Base-by-base conservation (phyloP, 2,113 vertebrate genomes). In the Mus pahari region DNA sequence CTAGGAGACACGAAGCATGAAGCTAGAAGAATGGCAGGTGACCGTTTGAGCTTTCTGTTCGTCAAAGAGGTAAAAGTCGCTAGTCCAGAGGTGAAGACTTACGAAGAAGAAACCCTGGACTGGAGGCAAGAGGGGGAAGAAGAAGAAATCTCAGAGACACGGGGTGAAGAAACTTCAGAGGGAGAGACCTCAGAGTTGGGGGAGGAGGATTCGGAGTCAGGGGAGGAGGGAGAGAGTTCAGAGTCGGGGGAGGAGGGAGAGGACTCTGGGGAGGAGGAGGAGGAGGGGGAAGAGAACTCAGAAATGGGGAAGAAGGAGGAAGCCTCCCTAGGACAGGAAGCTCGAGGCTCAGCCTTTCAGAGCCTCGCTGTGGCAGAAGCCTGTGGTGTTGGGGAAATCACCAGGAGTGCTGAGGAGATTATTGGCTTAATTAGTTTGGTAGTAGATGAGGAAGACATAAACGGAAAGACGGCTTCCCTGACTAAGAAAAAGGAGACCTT, bases 61-160 rank as follows among this genome's bases (percentile, higher is more conserved):
- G 53, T 90, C 94, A 89, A 89, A 86, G 92, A 95, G 42, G 94
- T 96, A 26, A 92, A 95, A 10, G 19, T 86, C 36, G 39, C 36
- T 55, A n/a, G 81, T 20, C 39, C 68, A 33, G 42, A 53, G 22
- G 24, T 17, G 48, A 91, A 64, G 45, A 53, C 16, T 42, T 28
- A 3, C 0, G 33, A 91, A 48, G 13, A 86, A 31, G 86, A 62
- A 14, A 31, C 45, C 19, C 48, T 78, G 2, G 28, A 42, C 5
- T 24, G 36, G 60, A 89, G 42, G 17, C 50, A 73, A n/a, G 66
- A 71, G 48, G 71, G 28, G 16, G 83, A 68, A 50, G 71, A 48
- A 50, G 71, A 48, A 39, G 33, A n/a, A 24, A n/a, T 10, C 36
- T 12, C 53, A 60, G 79, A 60, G 50, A 2, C 0, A 7, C 62